Conservation (phyloP, 1,140 invertebrate species). For the Neelides sp. region DNA sequence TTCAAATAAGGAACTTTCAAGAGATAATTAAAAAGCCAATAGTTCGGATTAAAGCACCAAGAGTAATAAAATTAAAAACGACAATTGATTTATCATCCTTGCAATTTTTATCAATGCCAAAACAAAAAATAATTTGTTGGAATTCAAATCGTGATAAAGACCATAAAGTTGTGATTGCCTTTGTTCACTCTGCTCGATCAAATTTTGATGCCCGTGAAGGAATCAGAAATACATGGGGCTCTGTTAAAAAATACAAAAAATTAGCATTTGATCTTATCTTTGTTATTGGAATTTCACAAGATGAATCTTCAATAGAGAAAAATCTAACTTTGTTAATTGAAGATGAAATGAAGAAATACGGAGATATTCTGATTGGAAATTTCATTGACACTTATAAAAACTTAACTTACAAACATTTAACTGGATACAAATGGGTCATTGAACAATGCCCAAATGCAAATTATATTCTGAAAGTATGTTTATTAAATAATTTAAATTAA, state of each 20-base stretch:
- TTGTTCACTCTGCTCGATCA: slow-evolving; percentile 4
- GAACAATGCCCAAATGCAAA: slow-evolving; percentile 35
- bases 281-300: background rate
- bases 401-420: slow-evolving; percentile 40
- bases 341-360: background rate
- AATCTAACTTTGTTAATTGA: background rate
- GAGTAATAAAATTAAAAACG: too few relatives aligned
- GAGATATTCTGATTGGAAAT: slow-evolving; percentile 34
- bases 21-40: too few relatives aligned
- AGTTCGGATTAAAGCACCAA: too few relatives aligned
- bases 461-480: slow-evolving; percentile 40
- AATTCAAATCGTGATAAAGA: too few relatives aligned
- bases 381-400: slow-evolving; percentile 39
- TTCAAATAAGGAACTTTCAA: too few relatives aligned
- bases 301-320: background rate
- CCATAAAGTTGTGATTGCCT: too few relatives aligned
- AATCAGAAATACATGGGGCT: slow-evolving; percentile 8
- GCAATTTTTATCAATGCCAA: too few relatives aligned
- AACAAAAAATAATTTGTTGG: too few relatives aligned
- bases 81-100: too few relatives aligned
- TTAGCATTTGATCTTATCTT: slow-evolving; percentile 1
- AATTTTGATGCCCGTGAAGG: slow-evolving; percentile 2
- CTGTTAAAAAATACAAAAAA: slow-evolving; percentile 7
- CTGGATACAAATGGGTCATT: slow-evolving; percentile 39
- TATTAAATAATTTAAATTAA: too few relatives aligned